Evolutionary conservation across 2,113 vertebrate genomes (phyloP).

Genomic region (Heptranchias perlo): DNA sequence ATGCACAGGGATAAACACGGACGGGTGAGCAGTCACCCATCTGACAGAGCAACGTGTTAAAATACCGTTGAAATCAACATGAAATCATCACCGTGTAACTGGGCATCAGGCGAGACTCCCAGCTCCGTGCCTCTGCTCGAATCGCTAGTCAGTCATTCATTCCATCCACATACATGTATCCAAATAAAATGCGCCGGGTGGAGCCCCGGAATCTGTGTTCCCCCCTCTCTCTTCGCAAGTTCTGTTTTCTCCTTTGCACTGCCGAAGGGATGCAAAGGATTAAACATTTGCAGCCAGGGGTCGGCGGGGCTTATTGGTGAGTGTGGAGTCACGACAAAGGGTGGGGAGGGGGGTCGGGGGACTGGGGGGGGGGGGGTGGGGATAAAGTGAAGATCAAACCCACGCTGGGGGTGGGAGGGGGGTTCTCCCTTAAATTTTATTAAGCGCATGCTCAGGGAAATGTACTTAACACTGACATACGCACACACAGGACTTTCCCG

Average conservation of each 20-base stretch:
- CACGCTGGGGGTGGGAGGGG: not conserved
- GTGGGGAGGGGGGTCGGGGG: no score
- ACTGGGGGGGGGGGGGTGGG: no score
- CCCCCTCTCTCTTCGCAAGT: not conserved
- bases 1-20: not conserved
- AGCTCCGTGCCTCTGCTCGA: not conserved
- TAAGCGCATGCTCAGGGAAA: slow-evolving; percentile 17
- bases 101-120: not conserved
- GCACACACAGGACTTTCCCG: not conserved
- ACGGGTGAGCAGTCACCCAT: not conserved
- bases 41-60: not conserved
- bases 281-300: not conserved
- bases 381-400: not conserved
- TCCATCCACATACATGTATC: not conserved
- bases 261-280: not conserved
- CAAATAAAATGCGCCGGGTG: not conserved
- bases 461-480: not conserved
- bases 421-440: not conserved
- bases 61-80: not conserved
- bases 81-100: not conserved
- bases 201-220: not conserved
- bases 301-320: not conserved
- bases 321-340: not conserved
- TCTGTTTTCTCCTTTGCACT: not conserved
- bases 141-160: not conserved